A percentile compares a stretch with the other conserved stretches of the same genome.
Conservation (phyloP, 2,113 vertebrate species). For the Prionailurus bengalensis region DNA sequence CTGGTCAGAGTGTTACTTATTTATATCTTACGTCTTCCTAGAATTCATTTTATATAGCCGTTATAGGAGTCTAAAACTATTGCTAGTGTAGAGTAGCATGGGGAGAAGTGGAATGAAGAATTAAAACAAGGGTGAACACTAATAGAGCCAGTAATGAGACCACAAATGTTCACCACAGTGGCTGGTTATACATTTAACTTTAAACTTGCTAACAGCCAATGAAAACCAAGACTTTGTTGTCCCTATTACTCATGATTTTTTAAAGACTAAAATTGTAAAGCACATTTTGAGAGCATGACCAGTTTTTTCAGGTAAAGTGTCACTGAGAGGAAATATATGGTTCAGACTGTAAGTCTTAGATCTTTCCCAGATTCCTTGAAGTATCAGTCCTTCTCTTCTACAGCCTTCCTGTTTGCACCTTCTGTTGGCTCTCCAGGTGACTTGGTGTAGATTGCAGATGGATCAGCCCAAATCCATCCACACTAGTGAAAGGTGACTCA, state of each 20-base stretch:
- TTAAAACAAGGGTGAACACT: not conserved
- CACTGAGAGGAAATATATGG: not conserved
- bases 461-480: not conserved
- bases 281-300: not conserved
- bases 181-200: not conserved
- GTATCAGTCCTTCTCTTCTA: not conserved
- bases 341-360: not conserved
- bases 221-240: not conserved
- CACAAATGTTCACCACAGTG: not conserved
- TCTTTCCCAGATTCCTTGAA: not conserved
- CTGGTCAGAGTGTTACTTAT: conserved; percentile 38
- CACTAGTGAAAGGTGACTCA: not conserved
- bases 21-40: conserved; percentile 40
- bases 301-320: not conserved
- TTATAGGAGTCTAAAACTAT: not conserved
- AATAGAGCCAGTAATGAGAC: not conserved
- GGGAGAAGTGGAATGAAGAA: not conserved
- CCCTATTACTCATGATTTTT: not conserved
- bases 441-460: not conserved
- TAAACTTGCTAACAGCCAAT: not conserved
- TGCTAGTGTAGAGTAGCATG: not conserved
- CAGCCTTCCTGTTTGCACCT: not conserved
- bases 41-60: conserved; percentile 24
- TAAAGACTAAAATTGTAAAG: conserved; percentile 5
- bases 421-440: not conserved